Evolutionary conservation across 64 coral and sea anemone genomes (phyloP), one percentile per base, ranked within the genome.

Genomic region (Cladopsammia gracilis): DNA sequence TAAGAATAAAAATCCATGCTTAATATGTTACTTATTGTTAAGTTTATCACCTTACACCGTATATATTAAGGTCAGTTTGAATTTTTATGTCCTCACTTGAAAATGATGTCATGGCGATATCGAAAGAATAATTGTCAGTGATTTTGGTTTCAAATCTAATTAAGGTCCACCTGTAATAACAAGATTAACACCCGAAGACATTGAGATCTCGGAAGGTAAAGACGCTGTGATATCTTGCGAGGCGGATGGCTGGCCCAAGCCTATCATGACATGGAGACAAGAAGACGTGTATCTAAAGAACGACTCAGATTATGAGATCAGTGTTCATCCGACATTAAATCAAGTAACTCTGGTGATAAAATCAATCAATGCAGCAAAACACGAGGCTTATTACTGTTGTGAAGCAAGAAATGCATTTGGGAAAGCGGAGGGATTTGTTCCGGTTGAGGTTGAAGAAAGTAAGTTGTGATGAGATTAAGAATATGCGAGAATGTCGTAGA

Each of bases 391-490:
- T 12, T 84, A 50, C 62, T 23, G 5, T 3, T 84, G 80, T 67
- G 80, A 84, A 50, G 80, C 80, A 10, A 68, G 44, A 20, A 84
- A 68, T 13, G 44, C 80, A 4, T 84, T 67, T 84, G 80, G 80
- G 18, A 84, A 47, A 68, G 20, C 61, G 47, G 10, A 23, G 3
- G 7, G 24, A 23, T 50, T 3, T 2, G 80, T 84, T 5, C 1
- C 1, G 7, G 20, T 84, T 18, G 10, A 18, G 9, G 8, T 67
- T 8, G 44, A 22, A 49, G 44, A n/a, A 49, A 12, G 61, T 67
- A 46, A 48, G 78, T 7, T 25, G 7, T 10, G 26, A 12, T 53
- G 18, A 34, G 34, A 34, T 34, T 34, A 34, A 34, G 34, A 34
- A 34, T 34, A 34, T 34, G 34, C 34, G 34, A 34, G 34, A 34